Conservation (phyloP, 2,888 invertebrate species). For the Amiota minor region DNA sequence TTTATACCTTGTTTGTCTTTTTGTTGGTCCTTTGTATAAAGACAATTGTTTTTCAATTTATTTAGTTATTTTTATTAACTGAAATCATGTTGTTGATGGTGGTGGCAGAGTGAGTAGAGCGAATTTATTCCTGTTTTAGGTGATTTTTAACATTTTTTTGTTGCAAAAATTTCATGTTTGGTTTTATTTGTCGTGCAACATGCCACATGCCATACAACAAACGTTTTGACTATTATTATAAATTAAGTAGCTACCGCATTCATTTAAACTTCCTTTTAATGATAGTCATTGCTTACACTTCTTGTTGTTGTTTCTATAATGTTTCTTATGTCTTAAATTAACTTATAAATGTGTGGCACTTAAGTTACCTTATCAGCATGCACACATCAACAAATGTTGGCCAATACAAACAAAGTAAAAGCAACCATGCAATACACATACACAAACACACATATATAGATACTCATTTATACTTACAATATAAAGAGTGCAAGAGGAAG, state of each 20-base stretch:
- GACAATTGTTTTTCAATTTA: too few relatives aligned
- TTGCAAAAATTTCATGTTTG: neutral
- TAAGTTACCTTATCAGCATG: constrained; percentile 20
- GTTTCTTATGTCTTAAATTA: constrained; percentile 47
- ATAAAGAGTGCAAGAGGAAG: constrained; percentile 1
- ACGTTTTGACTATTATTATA: neutral
- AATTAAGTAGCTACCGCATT: neutral
- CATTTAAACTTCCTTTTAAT: neutral
- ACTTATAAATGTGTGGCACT: constrained; percentile 54
- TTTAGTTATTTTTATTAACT: constrained; percentile 8
- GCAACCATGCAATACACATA: neutral
- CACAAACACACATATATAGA: neutral
- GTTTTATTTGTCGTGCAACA: neutral
- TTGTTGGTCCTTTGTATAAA: constrained; percentile 32
- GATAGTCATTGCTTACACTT: neutral
- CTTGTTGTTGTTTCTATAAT: neutral
- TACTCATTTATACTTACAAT: neutral
- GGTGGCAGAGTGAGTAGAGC: neutral
- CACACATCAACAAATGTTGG: constrained; percentile 1
- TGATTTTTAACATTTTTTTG: neutral
- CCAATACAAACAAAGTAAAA: neutral
- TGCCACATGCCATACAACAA: neutral
- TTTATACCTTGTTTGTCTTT: constrained; percentile 40
- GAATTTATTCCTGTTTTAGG: neutral
- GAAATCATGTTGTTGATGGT: neutral